phyloP scores from a whole-genome alignment of 2,888 invertebrate genomes.

The Petrophora chlorosata region DNA sequence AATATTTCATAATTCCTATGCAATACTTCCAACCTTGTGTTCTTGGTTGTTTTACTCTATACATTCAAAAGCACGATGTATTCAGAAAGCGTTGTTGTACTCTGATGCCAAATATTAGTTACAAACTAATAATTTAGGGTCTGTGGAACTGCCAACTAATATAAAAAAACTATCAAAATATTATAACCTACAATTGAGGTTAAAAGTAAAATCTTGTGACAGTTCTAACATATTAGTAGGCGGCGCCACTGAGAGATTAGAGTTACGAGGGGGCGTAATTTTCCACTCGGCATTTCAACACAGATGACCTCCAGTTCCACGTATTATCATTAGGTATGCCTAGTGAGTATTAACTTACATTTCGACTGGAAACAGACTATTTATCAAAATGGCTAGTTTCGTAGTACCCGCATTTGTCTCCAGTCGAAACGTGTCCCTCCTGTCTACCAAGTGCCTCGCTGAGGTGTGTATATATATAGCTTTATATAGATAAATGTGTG shows the following conservation, averaged over 20 bases:
- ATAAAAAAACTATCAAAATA: background rate
- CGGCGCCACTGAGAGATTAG: slow-evolving; percentile 35
- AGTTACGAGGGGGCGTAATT: slow-evolving; percentile 37
- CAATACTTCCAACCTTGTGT: background rate
- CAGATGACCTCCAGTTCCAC: slow-evolving; percentile 13
- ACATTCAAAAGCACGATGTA: slow-evolving; percentile 38
- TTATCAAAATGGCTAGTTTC: slow-evolving; percentile 10
- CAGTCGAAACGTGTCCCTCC: slow-evolving; percentile 16
- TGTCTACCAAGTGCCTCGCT: slow-evolving; percentile 69
- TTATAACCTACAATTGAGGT: background rate
- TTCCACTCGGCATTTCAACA: slow-evolving; percentile 14
- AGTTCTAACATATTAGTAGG: slow-evolving; percentile 29
- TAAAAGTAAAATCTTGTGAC: background rate
- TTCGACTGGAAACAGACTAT: slow-evolving; percentile 18
- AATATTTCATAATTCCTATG: background rate
- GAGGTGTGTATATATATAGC: slow-evolving; percentile 75
- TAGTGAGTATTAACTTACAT: slow-evolving; percentile 15
- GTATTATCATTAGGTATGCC: slow-evolving; percentile 16
- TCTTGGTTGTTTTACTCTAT: slow-evolving; percentile 6
- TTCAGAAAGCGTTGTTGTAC: slow-evolving; percentile 46
- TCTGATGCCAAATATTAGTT: slow-evolving; percentile 75
- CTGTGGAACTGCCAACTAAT: slow-evolving; percentile 14
- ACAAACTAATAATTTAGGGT: slow-evolving; percentile 51
- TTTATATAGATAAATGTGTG: slow-evolving; percentile 71
- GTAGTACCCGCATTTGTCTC: slow-evolving; percentile 13